Percentiles rank a stretch among this genome's conserved stretches.
Evolutionary conservation across 2,888 invertebrate species (phyloP).

Genomic region (Nematopogon swammerdamellus): DNA sequence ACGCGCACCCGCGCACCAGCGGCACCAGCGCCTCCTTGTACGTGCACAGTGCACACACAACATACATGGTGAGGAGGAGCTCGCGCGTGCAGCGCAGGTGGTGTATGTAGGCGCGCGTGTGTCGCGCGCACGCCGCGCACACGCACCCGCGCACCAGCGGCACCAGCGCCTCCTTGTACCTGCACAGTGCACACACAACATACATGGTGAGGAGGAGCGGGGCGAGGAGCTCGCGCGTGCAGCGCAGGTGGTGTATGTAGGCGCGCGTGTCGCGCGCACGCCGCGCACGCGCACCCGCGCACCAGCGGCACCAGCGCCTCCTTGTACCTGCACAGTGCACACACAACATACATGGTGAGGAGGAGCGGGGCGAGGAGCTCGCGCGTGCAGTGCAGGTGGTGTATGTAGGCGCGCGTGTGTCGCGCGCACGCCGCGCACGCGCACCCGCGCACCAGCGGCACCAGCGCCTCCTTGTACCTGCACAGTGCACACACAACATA

Average conservation of each 20-base stretch:
- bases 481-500: slow-evolving; percentile 44
- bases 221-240: slow-evolving; percentile 80
- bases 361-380: slow-evolving; percentile 81
- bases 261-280: slow-evolving; percentile 81
- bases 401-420: slow-evolving; percentile 81
- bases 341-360: slow-evolving; percentile 71
- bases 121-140: slow-evolving; percentile 79
- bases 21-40: slow-evolving; percentile 75
- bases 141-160: slow-evolving; percentile 68
- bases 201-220: slow-evolving; percentile 82
- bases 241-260: slow-evolving; percentile 82
- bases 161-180: slow-evolving; percentile 72
- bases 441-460: slow-evolving; percentile 67
- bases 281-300: slow-evolving; percentile 68
- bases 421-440: slow-evolving; percentile 76
- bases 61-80: slow-evolving; percentile 82
- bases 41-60: slow-evolving; percentile 40
- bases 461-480: slow-evolving; percentile 75
- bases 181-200: slow-evolving; percentile 41
- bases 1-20: slow-evolving; percentile 66
- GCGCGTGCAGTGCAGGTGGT: slow-evolving; percentile 79
- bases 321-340: slow-evolving; percentile 57
- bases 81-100: slow-evolving; percentile 84
- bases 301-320: slow-evolving; percentile 76
- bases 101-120: slow-evolving; percentile 81